Evolutionary conservation across 2,888 invertebrate genomes (phyloP).

Genomic region (Ptilodon capucinus): DNA sequence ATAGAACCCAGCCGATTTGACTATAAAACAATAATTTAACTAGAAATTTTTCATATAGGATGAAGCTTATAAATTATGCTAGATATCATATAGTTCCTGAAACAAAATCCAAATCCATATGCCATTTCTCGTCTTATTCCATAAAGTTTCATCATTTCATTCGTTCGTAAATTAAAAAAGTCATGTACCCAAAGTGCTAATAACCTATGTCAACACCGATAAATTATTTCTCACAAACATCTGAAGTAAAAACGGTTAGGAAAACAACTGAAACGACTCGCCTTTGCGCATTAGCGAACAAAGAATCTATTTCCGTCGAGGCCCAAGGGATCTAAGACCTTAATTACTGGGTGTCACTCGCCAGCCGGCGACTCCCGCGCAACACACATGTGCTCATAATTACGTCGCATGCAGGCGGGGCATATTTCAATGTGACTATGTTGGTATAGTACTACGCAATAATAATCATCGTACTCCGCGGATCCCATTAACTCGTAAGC

Average conservation of each 20-base stretch:
- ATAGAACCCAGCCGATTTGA: too few relatives aligned
- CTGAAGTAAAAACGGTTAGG: conserved; percentile 8
- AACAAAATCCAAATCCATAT: too few relatives aligned
- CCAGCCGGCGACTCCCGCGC: conserved; percentile 46
- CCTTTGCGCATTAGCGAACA: conserved; percentile 38
- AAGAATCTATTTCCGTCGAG: conserved; percentile 51
- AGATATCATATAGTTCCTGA: too few relatives aligned
- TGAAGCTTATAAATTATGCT: too few relatives aligned
- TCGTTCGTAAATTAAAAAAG: not conserved
- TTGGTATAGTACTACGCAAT: not conserved
- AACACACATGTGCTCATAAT: conserved; percentile 34
- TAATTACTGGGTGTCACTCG: conserved; percentile 56
- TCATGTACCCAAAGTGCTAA: not conserved
- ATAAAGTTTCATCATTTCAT: too few relatives aligned
- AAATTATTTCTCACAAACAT: conserved; percentile 5
- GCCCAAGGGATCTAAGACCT: conserved; percentile 52
- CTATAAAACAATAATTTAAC: too few relatives aligned
- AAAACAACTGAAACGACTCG: conserved; percentile 20
- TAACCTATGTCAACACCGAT: not conserved
- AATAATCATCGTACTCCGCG: not conserved
- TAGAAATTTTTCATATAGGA: too few relatives aligned
- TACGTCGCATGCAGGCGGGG: conserved; percentile 15
- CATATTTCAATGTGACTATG: not conserved
- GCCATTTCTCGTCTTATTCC: too few relatives aligned
- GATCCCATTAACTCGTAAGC: not conserved